Percentiles rank a stretch among this genome's conserved stretches.
These are phyloP conservation scores for Zhengitettix transpicula DNA, from an alignment of 2,888 invertebrate species.

Conservation along the genomic window DNA sequence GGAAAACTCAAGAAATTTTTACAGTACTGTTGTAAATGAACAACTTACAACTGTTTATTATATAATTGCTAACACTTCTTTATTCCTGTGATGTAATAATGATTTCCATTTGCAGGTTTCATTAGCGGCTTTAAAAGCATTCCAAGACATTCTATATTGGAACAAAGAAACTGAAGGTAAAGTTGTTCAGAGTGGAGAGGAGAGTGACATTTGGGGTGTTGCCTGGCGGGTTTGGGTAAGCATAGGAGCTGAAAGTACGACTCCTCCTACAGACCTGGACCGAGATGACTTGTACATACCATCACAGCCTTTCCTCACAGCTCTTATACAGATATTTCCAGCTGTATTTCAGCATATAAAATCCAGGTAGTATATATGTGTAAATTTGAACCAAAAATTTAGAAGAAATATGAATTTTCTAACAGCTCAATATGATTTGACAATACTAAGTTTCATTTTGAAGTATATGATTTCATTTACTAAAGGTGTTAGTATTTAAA, in stretches of 20 bases:
- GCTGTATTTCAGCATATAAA: conserved; percentile 82
- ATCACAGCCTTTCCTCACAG: conserved; percentile 84
- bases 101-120: conserved; percentile 41
- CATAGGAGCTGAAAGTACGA: conserved; percentile 65
- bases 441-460: no score
- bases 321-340: conserved; percentile 89
- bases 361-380: conserved; percentile 32
- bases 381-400: no score
- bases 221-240: conserved; percentile 80
- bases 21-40: neutral
- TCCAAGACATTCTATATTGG: conserved; percentile 80
- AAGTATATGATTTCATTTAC: no score
- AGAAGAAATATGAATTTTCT: no score
- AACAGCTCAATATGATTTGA: no score
- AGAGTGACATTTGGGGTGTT: conserved; percentile 53
- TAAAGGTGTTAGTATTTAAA: no score
- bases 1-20: no score
- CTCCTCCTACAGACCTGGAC: conserved; percentile 26
- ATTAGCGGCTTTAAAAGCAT: conserved; percentile 86
- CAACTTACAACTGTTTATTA: neutral
- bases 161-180: conserved; percentile 19
- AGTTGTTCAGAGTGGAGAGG: conserved; percentile 20
- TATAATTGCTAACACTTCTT: neutral
- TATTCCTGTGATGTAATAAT: neutral
- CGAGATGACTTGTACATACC: conserved; percentile 58